Conservation (phyloP, 2,113 vertebrate species). For the Pseudopodoces humilis region DNA sequence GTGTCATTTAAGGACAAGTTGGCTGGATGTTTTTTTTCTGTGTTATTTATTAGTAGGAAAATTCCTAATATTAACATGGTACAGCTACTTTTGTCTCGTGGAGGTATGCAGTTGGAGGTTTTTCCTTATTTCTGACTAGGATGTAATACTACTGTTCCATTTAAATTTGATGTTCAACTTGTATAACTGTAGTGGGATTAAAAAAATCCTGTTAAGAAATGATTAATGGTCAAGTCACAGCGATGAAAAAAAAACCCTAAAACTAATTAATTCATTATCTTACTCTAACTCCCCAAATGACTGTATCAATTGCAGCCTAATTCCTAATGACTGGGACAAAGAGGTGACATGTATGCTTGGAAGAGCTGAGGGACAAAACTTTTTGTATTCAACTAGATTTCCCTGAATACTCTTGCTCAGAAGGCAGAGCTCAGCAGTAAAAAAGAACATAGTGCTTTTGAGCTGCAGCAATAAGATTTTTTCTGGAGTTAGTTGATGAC, state of each 20-base stretch:
- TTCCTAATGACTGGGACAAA: slow-evolving; percentile 8
- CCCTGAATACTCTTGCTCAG: background rate
- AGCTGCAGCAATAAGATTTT: background rate
- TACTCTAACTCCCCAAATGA: background rate
- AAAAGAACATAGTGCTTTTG: background rate
- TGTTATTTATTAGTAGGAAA: background rate
- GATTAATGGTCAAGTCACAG: background rate
- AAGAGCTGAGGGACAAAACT: background rate
- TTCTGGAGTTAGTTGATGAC: background rate
- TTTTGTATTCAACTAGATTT: background rate
- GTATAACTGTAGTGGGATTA: background rate
- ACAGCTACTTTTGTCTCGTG: background rate
- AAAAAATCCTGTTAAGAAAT: background rate
- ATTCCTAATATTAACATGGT: background rate
- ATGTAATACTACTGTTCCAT: background rate
- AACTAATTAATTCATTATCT: slow-evolving; percentile 35
- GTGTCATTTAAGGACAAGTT: background rate
- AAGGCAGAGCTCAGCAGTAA: background rate
- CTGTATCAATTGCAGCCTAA: background rate
- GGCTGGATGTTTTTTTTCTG: background rate
- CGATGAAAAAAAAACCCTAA: background rate
- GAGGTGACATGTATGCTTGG: background rate
- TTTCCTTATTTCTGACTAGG: background rate
- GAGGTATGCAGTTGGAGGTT: background rate
- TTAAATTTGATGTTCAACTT: background rate